Percentiles rank a stretch among this genome's conserved stretches.
Evolutionary conservation across 2,113 vertebrate species (phyloP).

Genomic region (Casuarius casuarius): DNA sequence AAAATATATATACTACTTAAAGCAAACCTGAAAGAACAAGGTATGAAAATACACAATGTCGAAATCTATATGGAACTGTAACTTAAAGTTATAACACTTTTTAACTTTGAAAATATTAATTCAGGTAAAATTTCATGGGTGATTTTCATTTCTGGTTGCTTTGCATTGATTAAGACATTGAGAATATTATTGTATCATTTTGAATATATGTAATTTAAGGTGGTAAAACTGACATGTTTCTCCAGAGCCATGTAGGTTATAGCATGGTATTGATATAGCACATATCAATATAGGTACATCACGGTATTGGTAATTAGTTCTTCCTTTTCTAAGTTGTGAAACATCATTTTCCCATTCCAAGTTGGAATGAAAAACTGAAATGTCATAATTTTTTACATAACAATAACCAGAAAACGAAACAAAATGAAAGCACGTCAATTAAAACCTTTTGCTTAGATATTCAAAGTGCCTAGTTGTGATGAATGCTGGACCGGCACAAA

Average conservation of each 20-base stretch:
- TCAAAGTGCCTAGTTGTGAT: background rate
- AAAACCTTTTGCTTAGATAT: background rate
- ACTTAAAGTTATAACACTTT: constrained; percentile 42
- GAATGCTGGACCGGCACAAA: background rate
- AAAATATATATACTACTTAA: background rate
- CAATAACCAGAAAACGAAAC: background rate
- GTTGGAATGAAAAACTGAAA: background rate
- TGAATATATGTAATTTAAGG: background rate
- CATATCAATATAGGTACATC: background rate
- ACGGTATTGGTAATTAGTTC: background rate
- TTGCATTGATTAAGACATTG: constrained; percentile 41
- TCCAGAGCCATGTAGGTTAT: background rate
- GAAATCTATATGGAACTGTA: constrained; percentile 22
- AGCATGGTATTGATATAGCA: background rate
- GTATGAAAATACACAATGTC: background rate
- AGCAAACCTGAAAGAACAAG: background rate
- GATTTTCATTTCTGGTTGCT: constrained; percentile 60
- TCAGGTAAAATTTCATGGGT: constrained; percentile 27
- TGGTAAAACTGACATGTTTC: background rate
- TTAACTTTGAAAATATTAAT: constrained; percentile 65
- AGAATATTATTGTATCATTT: background rate
- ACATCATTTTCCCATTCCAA: background rate
- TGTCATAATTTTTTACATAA: background rate
- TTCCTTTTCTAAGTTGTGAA: background rate
- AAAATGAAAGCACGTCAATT: background rate